Base-by-base conservation (phyloP, 1,140 invertebrate species). In the Pogonognathellus flavescens region DNA sequence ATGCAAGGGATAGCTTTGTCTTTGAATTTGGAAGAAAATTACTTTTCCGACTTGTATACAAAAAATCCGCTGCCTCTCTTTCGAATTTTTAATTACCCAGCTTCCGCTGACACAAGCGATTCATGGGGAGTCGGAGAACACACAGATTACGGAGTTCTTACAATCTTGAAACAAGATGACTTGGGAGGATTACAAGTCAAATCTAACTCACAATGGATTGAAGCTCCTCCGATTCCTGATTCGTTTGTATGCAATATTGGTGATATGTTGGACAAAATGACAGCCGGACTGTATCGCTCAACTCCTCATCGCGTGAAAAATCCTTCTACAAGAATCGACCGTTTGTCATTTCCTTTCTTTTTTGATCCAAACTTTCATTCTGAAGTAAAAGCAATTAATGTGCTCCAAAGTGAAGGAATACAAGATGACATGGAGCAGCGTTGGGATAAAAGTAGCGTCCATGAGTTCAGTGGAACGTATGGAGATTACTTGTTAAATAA, bases 221-320 rank as follows among this genome's bases (percentile, higher is more conserved):
- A 83, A 49, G 86, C 86, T 20, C 86, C 82, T 18, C 86, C 86
- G 14, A 60, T 87, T 70, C 59, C 20, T 6, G 83, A 62, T 10
- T 59, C 86, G 1, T 87, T 87, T 86, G 70, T 87, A 11, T 85
- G 84, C 41, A 87, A 87, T 72, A 85, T 87, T 81, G 86, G 86
- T 0, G 86, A 87, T 59, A 85, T 85, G 84, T 25, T 87, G 62
- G 86, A 87, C 10, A 49, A 70, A 59, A 66, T 85, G 60, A 87
- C 84, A 5, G 84, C 84, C 5, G 86, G 86, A 16, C 16, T 87
- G 1, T 85, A 80, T 49, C 25, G 53, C 3, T 85, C 86, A 10
- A 87, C 84, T 2, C 86, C 82, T 7, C 86, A 87, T 72, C 84
- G 86, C 7, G 86, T 86, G 14, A 72, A 25, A n/a, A 80, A 49